Base-by-base conservation (phyloP, 2,113 vertebrate species). In the Ciconia stormi region DNA sequence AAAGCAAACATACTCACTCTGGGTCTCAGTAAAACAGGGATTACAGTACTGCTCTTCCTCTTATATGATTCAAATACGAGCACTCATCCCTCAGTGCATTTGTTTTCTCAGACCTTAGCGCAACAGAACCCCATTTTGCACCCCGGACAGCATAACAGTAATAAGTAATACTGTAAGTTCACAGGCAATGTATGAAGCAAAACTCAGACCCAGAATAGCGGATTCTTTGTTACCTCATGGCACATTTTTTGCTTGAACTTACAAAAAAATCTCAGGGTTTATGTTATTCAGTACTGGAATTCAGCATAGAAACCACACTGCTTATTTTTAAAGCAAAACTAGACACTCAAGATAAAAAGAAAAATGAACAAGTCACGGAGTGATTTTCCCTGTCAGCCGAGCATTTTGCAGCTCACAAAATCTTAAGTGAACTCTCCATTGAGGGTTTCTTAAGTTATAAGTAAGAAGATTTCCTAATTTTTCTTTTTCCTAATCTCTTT, bases 311-410 rank as follows among this genome's bases (percentile, higher is more conserved):
- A 92, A 32, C 67, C 36, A 61, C 36, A 62, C 4, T 72, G 73
- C 49, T 94, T 95, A 71, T 93, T 96, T 93, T 93, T 73, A 88
- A 91, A 95, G 69, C 61, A 91, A 82, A 96, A 52, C 53, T 70
- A 82, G 49, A 70, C 50, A 65, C 15, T 63, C 16, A 20, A 62
- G 70, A 90, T 61, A 70, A 94, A 93, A 84, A 90, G n/a, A 56
- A 87, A 95, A 95, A 85, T 9, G 7, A 81, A 52, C 16, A 80
- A 71, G 25, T 70, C 58, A 66, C 44, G n/a, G 36, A 91, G 44
- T 67, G 49, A 61, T 91, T 74, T 87, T 72, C 62, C 42, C 53
- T 73, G 70, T 46, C 55, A 92, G 30, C 9, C 1, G 12, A 93
- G 34, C 5, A 3, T 56, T 85, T 38, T 29, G 38, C 29, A 88